Conservation (phyloP, 1,140 invertebrate genomes). For the Arctopsyche grandis region DNA sequence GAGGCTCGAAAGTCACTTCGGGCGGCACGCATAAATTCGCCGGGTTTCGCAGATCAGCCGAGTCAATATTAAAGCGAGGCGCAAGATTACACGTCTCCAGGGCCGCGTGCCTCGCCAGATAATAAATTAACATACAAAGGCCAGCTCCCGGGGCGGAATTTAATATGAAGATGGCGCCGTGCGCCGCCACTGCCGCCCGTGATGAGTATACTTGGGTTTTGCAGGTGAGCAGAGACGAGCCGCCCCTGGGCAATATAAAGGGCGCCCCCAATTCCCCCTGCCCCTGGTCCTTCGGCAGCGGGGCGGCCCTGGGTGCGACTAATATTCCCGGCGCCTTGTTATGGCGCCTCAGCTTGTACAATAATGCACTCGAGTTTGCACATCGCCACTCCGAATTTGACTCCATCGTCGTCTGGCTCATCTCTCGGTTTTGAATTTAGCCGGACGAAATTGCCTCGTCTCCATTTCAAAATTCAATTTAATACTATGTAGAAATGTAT, state of each 20-base stretch:
- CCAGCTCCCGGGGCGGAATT: conserved; percentile 25
- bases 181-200: background rate
- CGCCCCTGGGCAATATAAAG: conserved; percentile 4
- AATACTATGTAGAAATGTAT: no score
- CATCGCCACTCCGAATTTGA: background rate
- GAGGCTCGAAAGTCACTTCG: no score
- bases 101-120: conserved; percentile 7
- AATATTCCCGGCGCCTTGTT: background rate
- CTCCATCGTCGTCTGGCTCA: background rate
- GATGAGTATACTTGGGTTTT: conserved; percentile 31
- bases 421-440: background rate
- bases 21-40: conserved; percentile 7
- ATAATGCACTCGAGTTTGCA: background rate
- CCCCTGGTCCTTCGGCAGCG: background rate
- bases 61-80: conserved; percentile 4
- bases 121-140: conserved; percentile 43
- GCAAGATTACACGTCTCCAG: background rate
- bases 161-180: conserved; percentile 36
- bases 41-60: conserved; percentile 2
- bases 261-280: background rate
- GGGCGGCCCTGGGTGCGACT: no score
- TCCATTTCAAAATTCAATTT: background rate
- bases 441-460: background rate
- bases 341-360: background rate
- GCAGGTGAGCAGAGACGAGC: conserved; percentile 13